Percentiles rank a stretch among this genome's conserved stretches.
phyloP scores from a whole-genome alignment of 2,888 invertebrate species.

The Melinaea menophilus region DNA sequence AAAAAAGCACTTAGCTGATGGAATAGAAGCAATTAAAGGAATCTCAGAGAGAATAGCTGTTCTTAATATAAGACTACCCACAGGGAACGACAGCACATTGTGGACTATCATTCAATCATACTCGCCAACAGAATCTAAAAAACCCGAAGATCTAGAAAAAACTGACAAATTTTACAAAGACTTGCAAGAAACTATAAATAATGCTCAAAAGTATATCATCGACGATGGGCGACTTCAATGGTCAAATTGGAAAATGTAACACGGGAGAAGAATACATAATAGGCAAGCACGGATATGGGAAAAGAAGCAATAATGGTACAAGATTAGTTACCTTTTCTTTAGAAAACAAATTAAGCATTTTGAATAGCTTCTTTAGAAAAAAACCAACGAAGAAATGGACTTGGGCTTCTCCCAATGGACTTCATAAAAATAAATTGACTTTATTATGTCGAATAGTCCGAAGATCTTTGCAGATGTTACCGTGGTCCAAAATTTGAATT shows the following conservation, averaged over 20 bases:
- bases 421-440: conserved; percentile 31
- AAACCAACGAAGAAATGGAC: conserved; percentile 33
- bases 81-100: conserved; percentile 3
- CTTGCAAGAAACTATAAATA: conserved; percentile 15
- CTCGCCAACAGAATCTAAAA: conserved; percentile 30
- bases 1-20: conserved; percentile 20
- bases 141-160: conserved; percentile 16
- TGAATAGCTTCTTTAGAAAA: conserved; percentile 20
- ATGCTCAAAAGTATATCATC: conserved; percentile 22
- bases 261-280: conserved; percentile 22
- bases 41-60: conserved; percentile 33
- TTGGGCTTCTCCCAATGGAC: conserved; percentile 33
- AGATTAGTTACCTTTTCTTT: conserved; percentile 25
- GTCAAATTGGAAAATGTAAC: no score
- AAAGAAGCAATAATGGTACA: conserved; percentile 31
- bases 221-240: conserved; percentile 22
- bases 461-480: conserved; percentile 26
- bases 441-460: conserved; percentile 29
- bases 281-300: conserved; percentile 26
- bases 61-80: conserved; percentile 22
- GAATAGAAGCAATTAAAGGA: conserved; percentile 30
- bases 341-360: conserved; percentile 28
- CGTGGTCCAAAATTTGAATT: conserved; percentile 27
- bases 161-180: conserved; percentile 9
- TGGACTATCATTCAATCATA: conserved; percentile 33